These are phyloP conservation scores for Montipora capitata DNA, from an alignment of 92 coral and sea anemone species.

Conservation along the genomic window DNA sequence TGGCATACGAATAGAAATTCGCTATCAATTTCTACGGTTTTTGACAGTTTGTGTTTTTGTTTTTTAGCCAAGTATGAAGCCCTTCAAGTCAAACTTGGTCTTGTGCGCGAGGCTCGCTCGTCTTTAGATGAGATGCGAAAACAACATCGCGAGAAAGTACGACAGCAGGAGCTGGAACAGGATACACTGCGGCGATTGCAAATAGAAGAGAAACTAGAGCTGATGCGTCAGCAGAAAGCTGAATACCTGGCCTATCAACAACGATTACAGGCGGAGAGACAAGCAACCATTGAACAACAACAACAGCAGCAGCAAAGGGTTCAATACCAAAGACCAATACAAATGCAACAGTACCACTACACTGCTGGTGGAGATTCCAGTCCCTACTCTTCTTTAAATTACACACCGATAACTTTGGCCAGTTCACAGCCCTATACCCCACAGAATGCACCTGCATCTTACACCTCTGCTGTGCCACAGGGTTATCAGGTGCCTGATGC, in stretches of 20 bases:
- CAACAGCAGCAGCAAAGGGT: slow-evolving; percentile 66
- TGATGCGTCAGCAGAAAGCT: slow-evolving; percentile 97
- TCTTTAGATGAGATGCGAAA: slow-evolving; percentile 89
- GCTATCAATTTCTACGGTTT: too few relatives aligned
- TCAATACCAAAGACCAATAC: slow-evolving; percentile 37
- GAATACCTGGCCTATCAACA: slow-evolving; percentile 97
- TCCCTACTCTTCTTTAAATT: slow-evolving; percentile 84
- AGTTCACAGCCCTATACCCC: slow-evolving; percentile 43
- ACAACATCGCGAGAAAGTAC: slow-evolving; percentile 96
- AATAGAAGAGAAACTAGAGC: slow-evolving; percentile 96
- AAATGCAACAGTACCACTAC: slow-evolving; percentile 69
- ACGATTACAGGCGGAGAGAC: slow-evolving; percentile 93
- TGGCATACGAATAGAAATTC: too few relatives aligned
- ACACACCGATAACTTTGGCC: slow-evolving; percentile 48
- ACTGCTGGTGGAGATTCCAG: slow-evolving; percentile 64
- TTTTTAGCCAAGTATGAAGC: slow-evolving; percentile 89
- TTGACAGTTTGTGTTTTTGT: not conserved
- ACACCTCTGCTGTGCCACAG: slow-evolving; percentile 64
- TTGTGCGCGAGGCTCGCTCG: slow-evolving; percentile 89
- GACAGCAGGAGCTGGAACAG: slow-evolving; percentile 98
- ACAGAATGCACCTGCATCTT: slow-evolving; percentile 49
- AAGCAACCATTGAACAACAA: slow-evolving; percentile 94
- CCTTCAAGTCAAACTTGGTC: slow-evolving; percentile 86
- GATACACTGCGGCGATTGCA: slow-evolving; percentile 99
- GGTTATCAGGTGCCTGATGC: slow-evolving; percentile 71